Evolutionary conservation across 1,140 invertebrate species (phyloP).

Genomic region (Chironomus striatipennis): DNA sequence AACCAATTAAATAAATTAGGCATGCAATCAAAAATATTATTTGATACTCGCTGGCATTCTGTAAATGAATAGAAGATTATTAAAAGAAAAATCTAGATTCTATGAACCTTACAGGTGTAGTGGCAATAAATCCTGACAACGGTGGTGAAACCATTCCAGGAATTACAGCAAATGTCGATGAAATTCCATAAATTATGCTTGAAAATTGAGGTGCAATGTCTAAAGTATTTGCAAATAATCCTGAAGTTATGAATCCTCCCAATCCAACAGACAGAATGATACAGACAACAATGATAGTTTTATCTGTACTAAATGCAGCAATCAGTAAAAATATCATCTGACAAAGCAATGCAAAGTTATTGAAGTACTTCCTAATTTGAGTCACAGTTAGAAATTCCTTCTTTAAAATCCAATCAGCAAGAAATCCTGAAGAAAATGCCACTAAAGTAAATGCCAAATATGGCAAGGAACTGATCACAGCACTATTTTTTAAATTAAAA

Average conservation of each 20-base stretch:
- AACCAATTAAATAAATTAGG: not conserved
- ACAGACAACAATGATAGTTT: slow-evolving; percentile 55
- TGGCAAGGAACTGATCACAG: slow-evolving; percentile 63
- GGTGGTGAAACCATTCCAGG: slow-evolving; percentile 72
- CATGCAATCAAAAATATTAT: not conserved
- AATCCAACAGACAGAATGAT: slow-evolving; percentile 71
- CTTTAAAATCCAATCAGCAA: slow-evolving; percentile 48
- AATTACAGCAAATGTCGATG: slow-evolving; percentile 72
- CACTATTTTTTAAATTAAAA: slow-evolving; percentile 83
- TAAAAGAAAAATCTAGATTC: not conserved
- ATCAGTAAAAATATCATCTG: slow-evolving; percentile 66
- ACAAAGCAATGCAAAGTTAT: slow-evolving; percentile 60
- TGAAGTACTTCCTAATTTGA: slow-evolving; percentile 57
- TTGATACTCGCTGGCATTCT: not conserved
- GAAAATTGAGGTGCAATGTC: slow-evolving; percentile 71
- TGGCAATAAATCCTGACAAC: slow-evolving; percentile 47
- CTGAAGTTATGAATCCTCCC: slow-evolving; percentile 74
- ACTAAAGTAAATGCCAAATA: slow-evolving; percentile 61
- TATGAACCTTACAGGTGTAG: not conserved
- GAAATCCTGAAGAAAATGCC: slow-evolving; percentile 47
- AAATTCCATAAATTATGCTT: slow-evolving; percentile 70
- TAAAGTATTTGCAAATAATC: slow-evolving; percentile 71
- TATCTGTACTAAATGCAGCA: slow-evolving; percentile 52
- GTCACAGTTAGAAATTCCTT: slow-evolving; percentile 41
- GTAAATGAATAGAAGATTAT: not conserved